Evolutionary conservation across 2,113 vertebrate genomes (phyloP), one percentile per base, ranked within the genome.

Genomic region (Meleagris gallopavo): DNA sequence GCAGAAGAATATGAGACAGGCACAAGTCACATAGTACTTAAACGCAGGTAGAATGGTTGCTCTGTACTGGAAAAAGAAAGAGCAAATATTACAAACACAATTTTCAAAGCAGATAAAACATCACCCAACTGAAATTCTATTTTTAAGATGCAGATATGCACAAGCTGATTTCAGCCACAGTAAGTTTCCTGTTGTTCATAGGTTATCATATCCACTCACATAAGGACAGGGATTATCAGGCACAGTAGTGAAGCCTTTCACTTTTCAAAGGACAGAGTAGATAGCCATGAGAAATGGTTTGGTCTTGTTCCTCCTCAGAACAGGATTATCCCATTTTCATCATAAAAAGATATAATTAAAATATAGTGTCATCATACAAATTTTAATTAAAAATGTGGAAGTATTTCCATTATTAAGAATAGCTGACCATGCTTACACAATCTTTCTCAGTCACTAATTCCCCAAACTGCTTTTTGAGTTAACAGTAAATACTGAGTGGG

Each of bases 11-110:
- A 99, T 99, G 93, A 99, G 98, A 86, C 98, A 99, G 80, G 99
- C 99, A 67, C 99, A 99, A 81, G 99, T 99, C 96, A 99, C 98
- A 5, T 99, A 99, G 95, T 99, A 99, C 96, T 99, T 99, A 98
- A 99, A 99, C 11, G 99, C 99, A 4, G 99, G 99, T 93, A 99
- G 97, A n/a, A 98, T 98, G 13, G 98, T 99, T 94, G 99, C 98
- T 97, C 99, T 97, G 96, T 99, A 99, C 99, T 99, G 65, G 72
- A 96, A 83, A 94, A 57, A 91, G 91, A 94, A 93, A 71, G 55
- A 58, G 11, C 6, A 24, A 13, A 57, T 22, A 10, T 77, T 70
- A 69, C 73, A 13, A 46, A 7, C 7, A 61, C 2, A 36, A 9
- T 52, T 64, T 36, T 32, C 4, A 11, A 74, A 94, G 43, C 12